Conservation (phyloP, 2,888 invertebrate species). For the Stictocephala bisonia region DNA sequence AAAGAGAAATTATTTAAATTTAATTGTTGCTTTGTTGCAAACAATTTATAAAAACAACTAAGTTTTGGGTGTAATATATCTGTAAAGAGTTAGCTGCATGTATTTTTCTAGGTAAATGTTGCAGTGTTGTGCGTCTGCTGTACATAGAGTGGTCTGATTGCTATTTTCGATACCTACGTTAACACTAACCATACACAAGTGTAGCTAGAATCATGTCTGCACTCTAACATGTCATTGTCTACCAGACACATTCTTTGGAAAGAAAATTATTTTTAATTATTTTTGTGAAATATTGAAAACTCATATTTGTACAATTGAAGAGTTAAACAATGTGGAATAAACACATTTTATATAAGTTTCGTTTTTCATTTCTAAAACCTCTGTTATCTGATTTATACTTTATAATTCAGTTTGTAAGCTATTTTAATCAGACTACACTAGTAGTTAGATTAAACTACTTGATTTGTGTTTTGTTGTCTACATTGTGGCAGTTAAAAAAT, state of each 20-base stretch:
- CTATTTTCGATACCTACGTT: slow-evolving; percentile 33
- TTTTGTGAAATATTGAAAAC: slow-evolving; percentile 48
- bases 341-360: slow-evolving; percentile 44
- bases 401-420: no score
- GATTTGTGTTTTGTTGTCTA: no score
- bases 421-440: no score
- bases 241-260: slow-evolving; percentile 35
- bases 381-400: no score
- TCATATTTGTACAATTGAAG: slow-evolving; percentile 51
- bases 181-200: slow-evolving; percentile 1
- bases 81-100: slow-evolving; percentile 38
- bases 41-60: slow-evolving; percentile 10
- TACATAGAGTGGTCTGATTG: slow-evolving; percentile 17
- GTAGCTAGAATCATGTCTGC: slow-evolving; percentile 22
- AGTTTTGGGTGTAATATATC: slow-evolving; percentile 25
- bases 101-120: slow-evolving; percentile 33
- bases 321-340: slow-evolving; percentile 46
- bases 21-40: slow-evolving; percentile 24
- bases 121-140: slow-evolving; percentile 11
- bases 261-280: slow-evolving; percentile 45
- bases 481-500: no score
- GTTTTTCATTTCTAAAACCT: no score
- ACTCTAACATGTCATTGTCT: slow-evolving; percentile 22
- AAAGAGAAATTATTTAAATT: slow-evolving; percentile 18
- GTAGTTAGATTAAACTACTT: no score